Evolutionary conservation across 1,140 invertebrate genomes (phyloP).

Genomic region (Zaprionus davidi): DNA sequence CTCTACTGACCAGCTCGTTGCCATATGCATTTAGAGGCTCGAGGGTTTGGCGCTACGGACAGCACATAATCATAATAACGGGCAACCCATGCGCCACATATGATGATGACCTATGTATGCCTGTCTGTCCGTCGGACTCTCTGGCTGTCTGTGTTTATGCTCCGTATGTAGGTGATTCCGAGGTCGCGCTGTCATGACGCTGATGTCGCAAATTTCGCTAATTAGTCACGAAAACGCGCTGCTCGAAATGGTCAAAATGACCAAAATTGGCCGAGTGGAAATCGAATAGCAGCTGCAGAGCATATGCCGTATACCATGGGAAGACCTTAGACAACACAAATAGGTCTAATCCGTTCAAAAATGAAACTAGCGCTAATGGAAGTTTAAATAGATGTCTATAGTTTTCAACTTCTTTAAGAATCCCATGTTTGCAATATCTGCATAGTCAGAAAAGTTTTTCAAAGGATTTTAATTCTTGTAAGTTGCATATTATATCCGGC

Average conservation of each 20-base stretch:
- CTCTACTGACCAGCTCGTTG: slow-evolving; percentile 7
- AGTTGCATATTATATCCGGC: too few species aligned
- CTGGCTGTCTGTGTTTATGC: neutral
- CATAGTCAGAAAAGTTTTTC: neutral
- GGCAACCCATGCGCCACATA: neutral
- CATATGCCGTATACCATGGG: slow-evolving; percentile 27
- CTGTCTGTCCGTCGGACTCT: neutral
- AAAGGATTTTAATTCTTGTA: neutral
- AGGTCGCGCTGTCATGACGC: slow-evolving; percentile 28
- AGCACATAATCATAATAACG: slow-evolving; percentile 2
- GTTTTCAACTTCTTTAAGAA: too few species aligned
- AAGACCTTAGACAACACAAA: slow-evolving; percentile 27
- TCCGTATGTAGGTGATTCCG: slow-evolving; percentile 9
- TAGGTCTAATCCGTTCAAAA: neutral
- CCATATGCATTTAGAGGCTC: too few species aligned
- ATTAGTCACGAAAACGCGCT: slow-evolving; percentile 72
- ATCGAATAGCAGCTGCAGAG: slow-evolving; percentile 24
- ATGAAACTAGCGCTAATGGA: neutral
- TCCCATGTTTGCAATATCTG: neutral
- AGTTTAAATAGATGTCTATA: neutral
- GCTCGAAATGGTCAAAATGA: slow-evolving; percentile 66
- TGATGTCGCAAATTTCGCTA: slow-evolving; percentile 69
- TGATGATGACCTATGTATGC: neutral
- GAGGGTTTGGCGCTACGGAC: slow-evolving; percentile 25
- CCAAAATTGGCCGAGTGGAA: slow-evolving; percentile 51